Percentiles rank a stretch among this genome's conserved stretches.
Conservation (phyloP, 1,140 invertebrate species). For the Heliconius eleuchia region DNA sequence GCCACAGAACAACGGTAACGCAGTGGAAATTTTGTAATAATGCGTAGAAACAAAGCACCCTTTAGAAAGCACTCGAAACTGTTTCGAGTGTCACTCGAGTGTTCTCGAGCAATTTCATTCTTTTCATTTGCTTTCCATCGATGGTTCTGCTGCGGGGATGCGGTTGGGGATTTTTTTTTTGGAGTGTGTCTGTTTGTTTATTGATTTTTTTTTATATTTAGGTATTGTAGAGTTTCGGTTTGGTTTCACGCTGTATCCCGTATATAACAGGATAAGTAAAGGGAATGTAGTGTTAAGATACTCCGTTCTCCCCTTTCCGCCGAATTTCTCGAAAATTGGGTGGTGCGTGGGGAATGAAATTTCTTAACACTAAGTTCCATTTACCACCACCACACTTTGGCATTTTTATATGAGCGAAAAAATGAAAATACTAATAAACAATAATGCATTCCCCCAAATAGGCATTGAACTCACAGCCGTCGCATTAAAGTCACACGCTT, state of each 20-base stretch:
- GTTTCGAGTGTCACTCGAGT: conserved; percentile 30
- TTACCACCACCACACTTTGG: no score
- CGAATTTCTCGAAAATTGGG: background rate
- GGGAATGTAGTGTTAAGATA: background rate
- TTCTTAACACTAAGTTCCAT: no score
- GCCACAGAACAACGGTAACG: conserved; percentile 22
- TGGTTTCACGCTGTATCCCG: no score
- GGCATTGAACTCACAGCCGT: no score
- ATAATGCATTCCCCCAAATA: no score
- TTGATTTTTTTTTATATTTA: background rate
- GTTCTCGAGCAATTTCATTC: conserved; percentile 34
- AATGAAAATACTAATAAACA: no score
- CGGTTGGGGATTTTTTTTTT: background rate
- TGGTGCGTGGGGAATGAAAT: no score
- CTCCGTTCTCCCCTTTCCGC: background rate
- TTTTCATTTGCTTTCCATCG: conserved; percentile 5
- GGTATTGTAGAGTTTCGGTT: no score
- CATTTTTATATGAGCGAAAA: no score
- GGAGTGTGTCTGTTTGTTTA: background rate
- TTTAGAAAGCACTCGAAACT: conserved; percentile 16
- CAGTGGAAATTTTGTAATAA: conserved; percentile 31
- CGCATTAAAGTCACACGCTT: no score
- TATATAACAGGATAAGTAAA: no score
- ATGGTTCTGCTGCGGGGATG: background rate
- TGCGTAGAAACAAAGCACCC: conserved; percentile 35